Base-by-base conservation (phyloP, 2,888 invertebrate genomes). In the Epinotia bilunana region DNA sequence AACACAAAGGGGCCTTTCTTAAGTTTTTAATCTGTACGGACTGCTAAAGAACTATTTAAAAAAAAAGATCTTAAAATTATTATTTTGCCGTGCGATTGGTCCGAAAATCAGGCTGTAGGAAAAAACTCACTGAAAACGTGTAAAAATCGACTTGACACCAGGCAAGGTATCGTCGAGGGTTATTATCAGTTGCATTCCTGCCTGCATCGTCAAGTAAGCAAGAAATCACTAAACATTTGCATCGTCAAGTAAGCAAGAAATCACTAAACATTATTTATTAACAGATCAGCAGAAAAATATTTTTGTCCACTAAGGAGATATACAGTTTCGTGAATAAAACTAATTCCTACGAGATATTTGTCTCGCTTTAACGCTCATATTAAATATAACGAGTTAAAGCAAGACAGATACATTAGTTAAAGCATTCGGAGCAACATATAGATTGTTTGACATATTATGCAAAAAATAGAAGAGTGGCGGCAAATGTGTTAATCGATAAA, bases 251-350 rank as follows among this genome's bases (percentile, higher is more conserved):
- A 65, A 72, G 64, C 64, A 72, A 64, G 13, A 63, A 49, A 13
- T 49, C 43, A 7, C 64, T 58, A 64, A 58, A 49, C 28, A 33
- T 28, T 28, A 28, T 28, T 28, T 28, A n/a, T 69, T 69, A 63
- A 73, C 69, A 62, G n/a, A 63, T 69, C 69, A 70, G 74, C 39
- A 74, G 74, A 74, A 74, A 58, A 74, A 74, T 46, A 46, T 20
- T 18, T 43, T 16, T 39, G 9, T 39, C 9, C 39, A 39, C 33
- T 7, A 33, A 33, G 33, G 33, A 33, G 33, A 6, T 33, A 33
- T 39, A 39, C 7, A 39, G 39, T 39, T 39, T 39, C 39, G 39
- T 39, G 39, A 39, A 39, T 39, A 39, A 39, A 39, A 39, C 39
- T 39, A 39, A 9, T 39, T 53, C 13, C n/a, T 46, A 13, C 3